Evolutionary conservation across 1,140 invertebrate species (phyloP).

Genomic region (Pachyrhynchus sulphureomaculatus): DNA sequence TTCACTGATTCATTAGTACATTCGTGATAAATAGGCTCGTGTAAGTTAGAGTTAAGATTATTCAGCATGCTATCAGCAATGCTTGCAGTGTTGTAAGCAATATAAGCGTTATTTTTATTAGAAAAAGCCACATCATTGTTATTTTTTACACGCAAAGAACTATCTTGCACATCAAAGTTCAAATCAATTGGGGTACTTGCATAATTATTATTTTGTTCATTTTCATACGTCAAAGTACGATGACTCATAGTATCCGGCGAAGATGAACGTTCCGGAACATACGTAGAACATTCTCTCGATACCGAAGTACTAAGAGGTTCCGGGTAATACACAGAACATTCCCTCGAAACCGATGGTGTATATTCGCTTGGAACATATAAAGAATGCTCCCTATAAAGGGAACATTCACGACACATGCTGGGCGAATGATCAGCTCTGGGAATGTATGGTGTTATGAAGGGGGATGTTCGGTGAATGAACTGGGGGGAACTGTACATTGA

Average conservation of each 20-base stretch:
- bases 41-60: neutral
- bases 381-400: constrained; percentile 20
- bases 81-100: neutral
- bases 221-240: constrained; percentile 10
- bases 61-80: neutral
- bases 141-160: neutral
- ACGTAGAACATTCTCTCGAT: neutral
- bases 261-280: constrained; percentile 5
- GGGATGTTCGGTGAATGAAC: constrained; percentile 35
- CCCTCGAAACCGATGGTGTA: constrained; percentile 17
- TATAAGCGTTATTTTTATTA: constrained; percentile 7
- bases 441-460: constrained; percentile 14
- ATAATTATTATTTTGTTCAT: constrained; percentile 26
- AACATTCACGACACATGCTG: constrained; percentile 27
- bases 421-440: constrained; percentile 18
- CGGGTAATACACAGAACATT: constrained; percentile 26
- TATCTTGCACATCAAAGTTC: neutral
- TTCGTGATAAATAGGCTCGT: constrained; percentile 43
- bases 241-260: neutral
- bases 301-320: neutral
- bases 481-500: constrained; percentile 49
- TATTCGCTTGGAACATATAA: constrained; percentile 21
- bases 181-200: constrained; percentile 24
- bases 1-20: constrained; percentile 16
- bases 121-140: neutral